Conservation (phyloP, 2,797 vertebrate species). For the Helicolenus hilgendorfi region DNA sequence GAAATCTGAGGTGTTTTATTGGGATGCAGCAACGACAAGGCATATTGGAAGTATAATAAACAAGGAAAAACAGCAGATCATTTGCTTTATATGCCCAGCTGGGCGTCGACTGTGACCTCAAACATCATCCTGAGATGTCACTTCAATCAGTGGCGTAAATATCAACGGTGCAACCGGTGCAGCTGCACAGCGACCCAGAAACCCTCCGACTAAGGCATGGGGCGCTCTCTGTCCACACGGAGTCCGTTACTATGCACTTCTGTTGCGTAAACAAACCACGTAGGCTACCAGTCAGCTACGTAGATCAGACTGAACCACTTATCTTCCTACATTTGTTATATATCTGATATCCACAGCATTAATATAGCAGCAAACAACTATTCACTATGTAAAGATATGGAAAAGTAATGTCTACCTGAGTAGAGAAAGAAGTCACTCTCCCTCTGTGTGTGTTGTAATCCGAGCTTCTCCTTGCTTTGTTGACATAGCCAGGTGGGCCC, state of each 20-base stretch:
- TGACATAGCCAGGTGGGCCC: too few relatives aligned
- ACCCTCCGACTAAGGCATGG: not conserved
- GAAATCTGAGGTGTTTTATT: slow-evolving; percentile 16
- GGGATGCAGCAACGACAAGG: not conserved
- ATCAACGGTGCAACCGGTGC: not conserved
- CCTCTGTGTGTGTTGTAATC: too few relatives aligned
- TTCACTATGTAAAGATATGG: too few relatives aligned
- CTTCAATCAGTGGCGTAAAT: not conserved
- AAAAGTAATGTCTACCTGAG: too few relatives aligned
- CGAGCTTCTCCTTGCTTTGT: too few relatives aligned
- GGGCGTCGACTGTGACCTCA: rapidly evolving
- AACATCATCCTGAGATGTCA: not conserved
- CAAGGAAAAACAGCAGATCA: not conserved
- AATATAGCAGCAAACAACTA: too few relatives aligned
- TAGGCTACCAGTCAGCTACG: not conserved
- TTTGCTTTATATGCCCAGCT: not conserved
- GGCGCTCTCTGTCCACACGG: too few relatives aligned
- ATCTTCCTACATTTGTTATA: not conserved
- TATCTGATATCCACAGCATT: too few relatives aligned
- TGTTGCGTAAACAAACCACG: not conserved
- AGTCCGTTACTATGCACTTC: not conserved
- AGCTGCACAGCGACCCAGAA: not conserved
- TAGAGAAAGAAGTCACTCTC: too few relatives aligned
- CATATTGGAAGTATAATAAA: not conserved
- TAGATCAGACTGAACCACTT: not conserved